Evolutionary conservation across 2,888 invertebrate genomes (phyloP).

Genomic region (Ectobius pallidus): DNA sequence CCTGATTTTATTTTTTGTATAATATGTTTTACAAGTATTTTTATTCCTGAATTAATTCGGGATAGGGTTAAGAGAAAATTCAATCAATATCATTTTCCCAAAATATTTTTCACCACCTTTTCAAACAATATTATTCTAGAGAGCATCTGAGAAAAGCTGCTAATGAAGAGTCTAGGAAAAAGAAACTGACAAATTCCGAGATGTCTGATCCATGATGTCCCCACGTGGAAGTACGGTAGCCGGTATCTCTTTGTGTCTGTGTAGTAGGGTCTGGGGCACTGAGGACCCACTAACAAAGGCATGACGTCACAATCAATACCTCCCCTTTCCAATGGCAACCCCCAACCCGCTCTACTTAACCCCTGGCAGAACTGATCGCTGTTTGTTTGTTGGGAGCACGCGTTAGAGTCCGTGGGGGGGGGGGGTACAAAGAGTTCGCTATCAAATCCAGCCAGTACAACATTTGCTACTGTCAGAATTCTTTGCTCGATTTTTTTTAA

Average conservation of each 20-base stretch:
- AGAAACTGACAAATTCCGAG: too few relatives aligned
- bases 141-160: too few relatives aligned
- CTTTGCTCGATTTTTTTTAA: neutral
- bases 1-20: too few relatives aligned
- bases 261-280: neutral
- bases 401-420: too few relatives aligned
- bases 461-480: constrained; percentile 10
- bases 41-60: too few relatives aligned
- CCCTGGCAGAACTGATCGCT: constrained; percentile 1
- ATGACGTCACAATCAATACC: constrained; percentile 28
- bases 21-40: too few relatives aligned
- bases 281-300: constrained; percentile 17
- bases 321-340: constrained; percentile 8
- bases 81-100: too few relatives aligned
- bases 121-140: too few relatives aligned
- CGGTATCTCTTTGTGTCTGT: neutral
- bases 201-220: too few relatives aligned
- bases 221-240: neutral
- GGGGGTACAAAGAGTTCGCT: neutral
- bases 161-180: too few relatives aligned
- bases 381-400: neutral
- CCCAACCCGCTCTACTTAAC: neutral
- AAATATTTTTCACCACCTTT: too few relatives aligned
- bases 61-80: too few relatives aligned
- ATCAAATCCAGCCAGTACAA: neutral